phyloP scores from a whole-genome alignment of 2,888 invertebrate species.

The Acrobasis repandana region DNA sequence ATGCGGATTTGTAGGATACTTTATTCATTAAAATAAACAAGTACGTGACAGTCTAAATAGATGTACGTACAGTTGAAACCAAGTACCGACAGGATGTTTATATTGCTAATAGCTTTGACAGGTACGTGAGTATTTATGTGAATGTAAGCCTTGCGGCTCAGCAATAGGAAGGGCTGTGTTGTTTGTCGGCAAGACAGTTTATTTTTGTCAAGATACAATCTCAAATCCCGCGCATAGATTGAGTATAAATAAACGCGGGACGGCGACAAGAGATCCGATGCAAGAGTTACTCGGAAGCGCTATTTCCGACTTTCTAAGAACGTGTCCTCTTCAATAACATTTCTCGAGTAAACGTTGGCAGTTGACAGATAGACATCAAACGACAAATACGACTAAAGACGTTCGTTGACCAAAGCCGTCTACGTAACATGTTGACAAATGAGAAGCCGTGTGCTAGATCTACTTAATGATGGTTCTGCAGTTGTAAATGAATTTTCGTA shows the following conservation, averaged over 20 bases:
- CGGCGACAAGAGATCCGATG: slow-evolving; percentile 68
- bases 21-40: slow-evolving; percentile 9
- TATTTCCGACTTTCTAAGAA: slow-evolving; percentile 77
- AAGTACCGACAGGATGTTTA: slow-evolving; percentile 22
- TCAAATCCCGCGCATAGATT: slow-evolving; percentile 56
- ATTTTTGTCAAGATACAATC: slow-evolving; percentile 50
- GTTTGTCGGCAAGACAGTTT: slow-evolving; percentile 38
- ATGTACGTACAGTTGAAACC: not conserved
- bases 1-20: not conserved
- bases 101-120: slow-evolving; percentile 36
- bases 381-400: slow-evolving; percentile 3
- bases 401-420: not conserved
- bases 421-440: not conserved
- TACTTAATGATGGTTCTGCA: not conserved
- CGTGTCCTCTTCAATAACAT: slow-evolving; percentile 56
- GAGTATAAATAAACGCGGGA: slow-evolving; percentile 55
- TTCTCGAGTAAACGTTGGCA: slow-evolving; percentile 23
- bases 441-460: not conserved
- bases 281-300: slow-evolving; percentile 75
- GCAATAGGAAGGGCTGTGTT: slow-evolving; percentile 36
- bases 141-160: slow-evolving; percentile 35
- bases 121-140: slow-evolving; percentile 36
- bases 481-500: too few relatives aligned
- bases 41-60: slow-evolving; percentile 4
- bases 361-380: slow-evolving; percentile 25